Conservation (phyloP, 2,113 vertebrate genomes). For the Sialia sialis region DNA sequence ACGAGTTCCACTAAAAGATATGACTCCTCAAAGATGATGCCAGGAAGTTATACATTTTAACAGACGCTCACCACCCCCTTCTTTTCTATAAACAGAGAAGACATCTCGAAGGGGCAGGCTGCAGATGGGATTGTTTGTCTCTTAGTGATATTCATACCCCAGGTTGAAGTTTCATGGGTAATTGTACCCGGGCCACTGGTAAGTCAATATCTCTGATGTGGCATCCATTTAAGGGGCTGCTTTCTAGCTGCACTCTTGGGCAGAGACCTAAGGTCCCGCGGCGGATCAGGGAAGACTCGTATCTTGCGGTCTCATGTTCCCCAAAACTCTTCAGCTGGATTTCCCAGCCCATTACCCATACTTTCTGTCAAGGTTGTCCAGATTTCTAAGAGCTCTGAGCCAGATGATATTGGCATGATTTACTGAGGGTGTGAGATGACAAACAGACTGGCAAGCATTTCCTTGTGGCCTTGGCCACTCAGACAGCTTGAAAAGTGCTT, state of each 20-base stretch:
- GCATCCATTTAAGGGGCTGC: not conserved
- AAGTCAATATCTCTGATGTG: conserved; percentile 27
- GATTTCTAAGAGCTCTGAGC: not conserved
- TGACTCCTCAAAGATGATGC: not conserved
- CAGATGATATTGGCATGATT: conserved; percentile 22
- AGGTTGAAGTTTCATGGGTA: not conserved
- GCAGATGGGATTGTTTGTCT: conserved; percentile 48
- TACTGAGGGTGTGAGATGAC: not conserved
- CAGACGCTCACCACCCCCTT: conserved; percentile 12
- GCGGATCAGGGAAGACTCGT: not conserved
- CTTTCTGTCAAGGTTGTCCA: conserved; percentile 6
- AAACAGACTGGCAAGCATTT: not conserved
- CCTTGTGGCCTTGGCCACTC: not conserved
- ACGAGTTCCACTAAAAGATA: not conserved
- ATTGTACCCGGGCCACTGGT: not conserved
- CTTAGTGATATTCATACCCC: not conserved
- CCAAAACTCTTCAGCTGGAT: not conserved
- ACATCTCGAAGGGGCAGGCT: conserved; percentile 8
- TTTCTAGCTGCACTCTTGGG: not conserved
- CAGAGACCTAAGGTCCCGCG: not conserved
- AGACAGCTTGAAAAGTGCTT: not conserved
- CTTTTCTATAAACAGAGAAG: conserved; percentile 47
- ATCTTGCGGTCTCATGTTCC: not conserved
- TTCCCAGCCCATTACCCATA: not conserved
- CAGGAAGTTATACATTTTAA: not conserved